Conservation (phyloP, 1,140 invertebrate genomes). For the Bombus balteatus region DNA sequence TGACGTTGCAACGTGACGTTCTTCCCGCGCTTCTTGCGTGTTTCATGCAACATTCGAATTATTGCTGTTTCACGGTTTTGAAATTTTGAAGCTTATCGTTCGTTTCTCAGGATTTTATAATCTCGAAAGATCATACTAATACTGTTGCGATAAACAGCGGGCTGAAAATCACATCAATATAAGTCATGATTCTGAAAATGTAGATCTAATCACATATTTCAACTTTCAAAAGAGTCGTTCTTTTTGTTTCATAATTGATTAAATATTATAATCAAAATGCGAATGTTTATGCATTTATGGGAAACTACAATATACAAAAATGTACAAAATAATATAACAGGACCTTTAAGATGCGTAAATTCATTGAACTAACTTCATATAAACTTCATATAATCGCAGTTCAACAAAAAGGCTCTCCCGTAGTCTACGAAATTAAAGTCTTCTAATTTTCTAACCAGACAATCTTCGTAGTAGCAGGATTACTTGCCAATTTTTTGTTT, state of each 20-base stretch:
- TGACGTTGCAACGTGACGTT: neutral
- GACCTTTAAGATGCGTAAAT: no score
- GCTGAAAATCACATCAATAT: neutral
- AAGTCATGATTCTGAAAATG: neutral
- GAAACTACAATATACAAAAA: no score
- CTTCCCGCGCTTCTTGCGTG: neutral
- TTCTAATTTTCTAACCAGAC: neutral
- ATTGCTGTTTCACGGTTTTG: neutral
- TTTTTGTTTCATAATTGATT: neutral
- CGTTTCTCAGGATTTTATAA: neutral
- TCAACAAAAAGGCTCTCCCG: no score
- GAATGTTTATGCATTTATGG: no score
- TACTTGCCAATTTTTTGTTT: neutral
- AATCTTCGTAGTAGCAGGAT: neutral
- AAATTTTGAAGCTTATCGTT: neutral
- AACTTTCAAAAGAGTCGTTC: neutral
- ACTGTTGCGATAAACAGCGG: neutral
- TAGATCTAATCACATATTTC: neutral
- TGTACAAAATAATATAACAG: no score
- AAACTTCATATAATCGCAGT: no score
- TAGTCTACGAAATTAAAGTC: neutral
- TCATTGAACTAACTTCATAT: no score
- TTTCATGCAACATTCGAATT: neutral
- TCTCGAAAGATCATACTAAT: neutral
- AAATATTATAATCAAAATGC: neutral